phyloP scores from a whole-genome alignment of 30 jellyfish, hydroid and myxozoan genomes.

The Cassiopea xamachana region DNA sequence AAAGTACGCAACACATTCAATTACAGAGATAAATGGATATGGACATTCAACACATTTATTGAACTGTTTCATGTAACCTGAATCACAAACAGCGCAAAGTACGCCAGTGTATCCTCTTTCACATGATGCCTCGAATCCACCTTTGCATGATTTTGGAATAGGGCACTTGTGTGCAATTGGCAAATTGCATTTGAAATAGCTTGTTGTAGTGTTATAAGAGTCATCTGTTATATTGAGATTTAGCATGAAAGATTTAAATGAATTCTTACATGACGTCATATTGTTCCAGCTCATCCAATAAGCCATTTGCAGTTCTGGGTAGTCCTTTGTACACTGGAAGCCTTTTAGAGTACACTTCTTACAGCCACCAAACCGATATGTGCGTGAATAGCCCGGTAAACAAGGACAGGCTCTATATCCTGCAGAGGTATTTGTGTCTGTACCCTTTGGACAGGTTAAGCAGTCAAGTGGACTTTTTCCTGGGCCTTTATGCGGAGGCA shows the following conservation, averaged over 20 bases:
- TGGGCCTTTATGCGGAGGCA: too few relatives aligned
- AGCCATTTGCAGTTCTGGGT: constrained; percentile 20
- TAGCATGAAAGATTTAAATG: constrained; percentile 2
- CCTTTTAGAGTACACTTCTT: constrained; percentile 34
- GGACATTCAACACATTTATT: constrained; percentile 44
- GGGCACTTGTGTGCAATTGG: constrained; percentile 36
- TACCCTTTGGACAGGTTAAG: too few relatives aligned
- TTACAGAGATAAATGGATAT: background rate
- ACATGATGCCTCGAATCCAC: constrained; percentile 52
- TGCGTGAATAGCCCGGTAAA: too few relatives aligned
- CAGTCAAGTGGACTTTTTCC: too few relatives aligned
- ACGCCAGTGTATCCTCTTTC: background rate
- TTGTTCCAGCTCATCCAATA: constrained; percentile 55
- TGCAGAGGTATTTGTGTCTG: too few relatives aligned
- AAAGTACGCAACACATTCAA: background rate
- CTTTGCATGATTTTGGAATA: constrained; percentile 35
- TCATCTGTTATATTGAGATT: constrained; percentile 30
- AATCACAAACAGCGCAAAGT: too few relatives aligned
- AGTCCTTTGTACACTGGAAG: constrained; percentile 27
- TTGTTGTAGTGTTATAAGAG: constrained; percentile 17
- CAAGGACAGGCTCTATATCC: too few relatives aligned
- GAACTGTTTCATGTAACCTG: background rate
- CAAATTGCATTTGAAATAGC: background rate
- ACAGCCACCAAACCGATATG: too few relatives aligned
- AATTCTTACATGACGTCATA: constrained; percentile 1